Base-by-base conservation (phyloP, 2,113 vertebrate genomes). In the Clarias batrachus region DNA sequence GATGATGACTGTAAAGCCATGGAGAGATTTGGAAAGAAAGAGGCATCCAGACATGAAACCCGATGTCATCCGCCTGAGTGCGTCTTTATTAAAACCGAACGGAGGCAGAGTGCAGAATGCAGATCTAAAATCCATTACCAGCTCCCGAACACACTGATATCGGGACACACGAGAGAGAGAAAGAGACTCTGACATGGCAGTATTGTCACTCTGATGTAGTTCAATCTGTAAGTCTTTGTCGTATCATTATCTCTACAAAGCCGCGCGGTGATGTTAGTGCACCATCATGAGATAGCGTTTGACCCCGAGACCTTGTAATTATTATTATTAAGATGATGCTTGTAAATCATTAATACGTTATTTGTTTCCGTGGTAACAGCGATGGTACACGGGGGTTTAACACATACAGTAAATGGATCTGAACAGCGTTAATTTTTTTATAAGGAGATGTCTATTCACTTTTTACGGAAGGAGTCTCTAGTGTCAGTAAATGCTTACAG, bases 41-140 rank as follows among this genome's bases (percentile, higher is more conserved):
- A 90, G 70, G 76, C 89, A 88, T 81, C 86, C 89, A 91, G 85
- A 88, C 89, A 89, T 91, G 89, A 92, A 91, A 91, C 85, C 84
- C 85, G 70, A 84, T 89, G 91, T 89, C 82, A 78, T 88, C 77
- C 85, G 86, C 90, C 87, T 87, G 87, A 88, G 73, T 81, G 79
- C 81, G 30, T 90, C 89, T 90, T 87, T 88, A 89, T 90, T 89
- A 88, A 90, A 87, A 83, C 85, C 83, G 83, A 85, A 89, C 89
- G 66, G 82, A 68, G 84, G 89, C 76, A 87, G 68, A 85, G 85
- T 85, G 82, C 86, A 66, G 76, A 87, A 89, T 83, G 82, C 89
- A 85, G 82, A 89, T 90, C 81, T 87, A 83, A 88, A 88, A 91
- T 87, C 88, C 87, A 89, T 88, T 88, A 90, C 87, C 86, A 84